Percentiles rank a stretch among this genome's conserved stretches.
These are phyloP conservation scores for Eupeodes latifasciatus DNA, from an alignment of 2,888 invertebrate species.

Conservation along the genomic window DNA sequence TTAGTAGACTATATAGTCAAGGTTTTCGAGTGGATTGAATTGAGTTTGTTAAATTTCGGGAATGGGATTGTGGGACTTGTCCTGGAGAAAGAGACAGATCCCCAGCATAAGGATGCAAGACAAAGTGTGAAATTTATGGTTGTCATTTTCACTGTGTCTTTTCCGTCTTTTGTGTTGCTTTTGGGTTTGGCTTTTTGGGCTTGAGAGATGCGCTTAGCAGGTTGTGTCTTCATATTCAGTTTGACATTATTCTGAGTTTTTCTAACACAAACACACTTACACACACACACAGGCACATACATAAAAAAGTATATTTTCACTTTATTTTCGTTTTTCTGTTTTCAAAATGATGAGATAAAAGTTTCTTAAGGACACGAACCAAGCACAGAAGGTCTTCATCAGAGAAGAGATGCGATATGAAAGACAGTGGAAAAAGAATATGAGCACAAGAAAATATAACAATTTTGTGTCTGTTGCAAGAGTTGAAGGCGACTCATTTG, in stretches of 20 bases:
- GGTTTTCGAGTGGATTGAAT: conserved; percentile 25
- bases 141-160: conserved; percentile 65
- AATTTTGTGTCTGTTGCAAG: conserved; percentile 54
- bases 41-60: conserved; percentile 17
- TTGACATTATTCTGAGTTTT: conserved; percentile 56
- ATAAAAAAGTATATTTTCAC: background rate
- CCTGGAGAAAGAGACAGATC: background rate
- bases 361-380: conserved; percentile 48
- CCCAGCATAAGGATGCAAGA: conserved; percentile 65
- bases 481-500: conserved; percentile 66
- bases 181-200: conserved; percentile 15
- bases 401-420: background rate
- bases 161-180: conserved; percentile 40
- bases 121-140: conserved; percentile 74
- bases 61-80: conserved; percentile 27
- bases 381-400: conserved; percentile 36
- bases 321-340: conserved; percentile 5
- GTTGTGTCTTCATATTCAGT: conserved; percentile 73
- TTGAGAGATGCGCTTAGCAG: conserved; percentile 58
- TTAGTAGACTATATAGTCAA: background rate
- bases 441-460: conserved; percentile 42
- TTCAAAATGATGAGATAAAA: conserved; percentile 49
- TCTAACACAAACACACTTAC: background rate
- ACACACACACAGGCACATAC: too few relatives aligned
- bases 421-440: conserved; percentile 4